phyloP scores from a whole-genome alignment of 2,797 vertebrate genomes.

The Salarias fasciatus region DNA sequence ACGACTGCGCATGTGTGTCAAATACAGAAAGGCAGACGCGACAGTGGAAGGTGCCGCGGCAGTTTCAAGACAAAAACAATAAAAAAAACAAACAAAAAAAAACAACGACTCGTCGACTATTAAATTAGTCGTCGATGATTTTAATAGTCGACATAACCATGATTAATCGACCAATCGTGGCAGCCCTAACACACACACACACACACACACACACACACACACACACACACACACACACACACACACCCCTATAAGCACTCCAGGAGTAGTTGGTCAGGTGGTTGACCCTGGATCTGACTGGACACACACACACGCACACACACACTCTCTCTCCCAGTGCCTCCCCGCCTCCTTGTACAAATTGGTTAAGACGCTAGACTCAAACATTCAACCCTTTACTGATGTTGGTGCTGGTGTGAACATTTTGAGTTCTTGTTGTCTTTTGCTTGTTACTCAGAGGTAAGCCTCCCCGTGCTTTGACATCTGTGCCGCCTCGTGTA shows the following conservation, averaged over 20 bases:
- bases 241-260: constrained; percentile 26
- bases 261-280: constrained; percentile 55
- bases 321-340: constrained; percentile 26
- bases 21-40: too few species aligned
- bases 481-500: constrained; percentile 10
- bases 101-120: too few species aligned
- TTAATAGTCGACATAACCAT: too few species aligned
- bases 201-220: too few species aligned
- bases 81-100: too few species aligned
- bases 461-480: constrained; percentile 44
- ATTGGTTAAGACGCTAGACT: constrained; percentile 62
- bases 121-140: too few species aligned
- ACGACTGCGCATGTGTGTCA: too few species aligned
- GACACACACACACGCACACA: constrained; percentile 44
- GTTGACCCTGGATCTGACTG: constrained; percentile 32
- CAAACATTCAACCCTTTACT: constrained; percentile 54
- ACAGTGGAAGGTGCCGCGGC: too few species aligned
- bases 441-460: constrained; percentile 27
- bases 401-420: constrained; percentile 34
- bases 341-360: constrained; percentile 55
- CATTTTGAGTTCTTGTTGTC: background rate
- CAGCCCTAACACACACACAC: too few species aligned
- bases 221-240: constrained; percentile 31
- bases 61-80: too few species aligned
- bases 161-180: too few species aligned